These are phyloP conservation scores for Trissolcus japonicus DNA, from an alignment of 2,888 invertebrate genomes.

Conservation along the genomic window DNA sequence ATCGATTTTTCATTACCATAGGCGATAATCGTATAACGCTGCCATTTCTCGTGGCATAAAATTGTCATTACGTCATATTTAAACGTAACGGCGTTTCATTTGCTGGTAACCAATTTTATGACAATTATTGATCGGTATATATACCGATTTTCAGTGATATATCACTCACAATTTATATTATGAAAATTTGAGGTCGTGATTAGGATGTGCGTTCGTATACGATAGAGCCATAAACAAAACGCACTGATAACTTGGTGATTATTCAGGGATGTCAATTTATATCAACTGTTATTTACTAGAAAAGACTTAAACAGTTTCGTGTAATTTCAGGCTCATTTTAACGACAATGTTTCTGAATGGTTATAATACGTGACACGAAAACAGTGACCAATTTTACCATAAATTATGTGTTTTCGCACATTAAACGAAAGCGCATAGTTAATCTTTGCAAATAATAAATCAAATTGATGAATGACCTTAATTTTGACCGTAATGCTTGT, in stretches of 20 bases:
- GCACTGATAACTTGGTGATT: constrained; percentile 16
- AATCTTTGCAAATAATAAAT: constrained; percentile 5
- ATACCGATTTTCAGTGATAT: too few relatives aligned
- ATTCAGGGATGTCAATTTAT: constrained; percentile 22
- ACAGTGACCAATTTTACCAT: not conserved
- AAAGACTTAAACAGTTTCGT: constrained; percentile 9
- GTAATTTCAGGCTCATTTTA: constrained; percentile 10
- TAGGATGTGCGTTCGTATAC: constrained; percentile 15
- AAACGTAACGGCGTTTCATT: too few relatives aligned
- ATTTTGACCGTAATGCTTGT: too few relatives aligned
- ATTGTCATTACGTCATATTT: too few relatives aligned
- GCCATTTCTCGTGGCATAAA: too few relatives aligned
- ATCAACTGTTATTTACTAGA: constrained; percentile 14
- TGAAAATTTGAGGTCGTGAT: not conserved
- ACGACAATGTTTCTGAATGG: not conserved
- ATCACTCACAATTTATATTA: constrained; percentile 28
- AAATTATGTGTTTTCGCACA: too few relatives aligned
- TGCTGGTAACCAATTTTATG: constrained; percentile 13
- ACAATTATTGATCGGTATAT: constrained; percentile 24
- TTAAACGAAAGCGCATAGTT: too few relatives aligned
- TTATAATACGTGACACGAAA: not conserved
- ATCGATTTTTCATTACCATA: too few relatives aligned
- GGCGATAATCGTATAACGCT: too few relatives aligned
- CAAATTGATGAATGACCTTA: not conserved
- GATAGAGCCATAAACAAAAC: constrained; percentile 18